Conservation (phyloP, 2,797 vertebrate species). For the Anolis apletophallus region DNA sequence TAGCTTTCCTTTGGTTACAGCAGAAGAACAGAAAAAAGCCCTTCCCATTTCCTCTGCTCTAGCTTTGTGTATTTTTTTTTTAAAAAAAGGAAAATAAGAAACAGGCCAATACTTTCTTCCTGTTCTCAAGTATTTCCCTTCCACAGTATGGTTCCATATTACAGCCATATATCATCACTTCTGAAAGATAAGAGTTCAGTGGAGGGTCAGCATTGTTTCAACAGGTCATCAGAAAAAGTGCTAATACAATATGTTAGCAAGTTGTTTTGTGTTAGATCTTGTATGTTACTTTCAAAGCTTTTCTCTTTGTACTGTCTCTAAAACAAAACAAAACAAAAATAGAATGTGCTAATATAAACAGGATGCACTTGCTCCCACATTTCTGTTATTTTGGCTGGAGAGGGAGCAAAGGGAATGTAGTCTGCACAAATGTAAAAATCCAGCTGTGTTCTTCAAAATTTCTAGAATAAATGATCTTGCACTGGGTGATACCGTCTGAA, state of each 20-base stretch:
- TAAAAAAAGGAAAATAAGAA: not conserved
- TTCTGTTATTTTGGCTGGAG: not conserved
- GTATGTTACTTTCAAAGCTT: constrained; percentile 53
- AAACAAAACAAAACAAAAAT: too few relatives aligned
- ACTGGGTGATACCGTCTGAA: constrained; percentile 27
- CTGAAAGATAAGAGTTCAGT: constrained; percentile 39
- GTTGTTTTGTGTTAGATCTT: constrained; percentile 46
- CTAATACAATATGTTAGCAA: constrained; percentile 27
- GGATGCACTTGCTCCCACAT: constrained; percentile 34
- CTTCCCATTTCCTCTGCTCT: not conserved
- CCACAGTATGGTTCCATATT: constrained; percentile 47
- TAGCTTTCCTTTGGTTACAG: constrained; percentile 34
- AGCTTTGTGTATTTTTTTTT: constrained; percentile 33
- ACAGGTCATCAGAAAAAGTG: constrained; percentile 36
- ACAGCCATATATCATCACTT: constrained; percentile 54
- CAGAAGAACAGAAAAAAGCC: constrained; percentile 17
- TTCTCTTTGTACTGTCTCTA: constrained; percentile 26
- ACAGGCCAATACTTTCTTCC: constrained; percentile 1
- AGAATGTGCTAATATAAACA: not conserved
- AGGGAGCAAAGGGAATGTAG: not conserved
- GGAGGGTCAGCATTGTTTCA: constrained; percentile 58
- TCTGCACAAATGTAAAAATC: constrained; percentile 26
- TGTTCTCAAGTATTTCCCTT: constrained; percentile 36
- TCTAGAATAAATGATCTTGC: constrained; percentile 6
- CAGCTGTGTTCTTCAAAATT: constrained; percentile 34